phyloP scores from a whole-genome alignment of 2,113 vertebrate species.

The Pedionomus torquatus region DNA sequence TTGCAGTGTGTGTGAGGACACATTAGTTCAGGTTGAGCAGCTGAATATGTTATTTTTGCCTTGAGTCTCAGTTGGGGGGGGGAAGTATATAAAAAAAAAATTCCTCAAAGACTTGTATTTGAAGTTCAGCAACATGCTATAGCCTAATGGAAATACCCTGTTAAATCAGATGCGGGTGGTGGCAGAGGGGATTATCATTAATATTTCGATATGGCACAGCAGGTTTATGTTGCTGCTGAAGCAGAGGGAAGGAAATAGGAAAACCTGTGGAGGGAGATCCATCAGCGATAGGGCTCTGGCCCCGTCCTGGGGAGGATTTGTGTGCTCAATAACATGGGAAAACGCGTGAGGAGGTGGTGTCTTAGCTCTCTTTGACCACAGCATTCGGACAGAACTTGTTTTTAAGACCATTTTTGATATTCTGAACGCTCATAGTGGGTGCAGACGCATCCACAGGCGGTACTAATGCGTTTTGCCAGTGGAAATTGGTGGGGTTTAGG shows the following conservation, averaged over 20 bases:
- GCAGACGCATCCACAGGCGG: fast-evolving
- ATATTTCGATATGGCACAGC: neutral
- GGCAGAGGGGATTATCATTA: neutral
- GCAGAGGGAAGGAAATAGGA: neutral
- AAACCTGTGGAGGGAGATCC: neutral
- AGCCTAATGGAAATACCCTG: neutral
- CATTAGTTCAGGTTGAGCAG: neutral
- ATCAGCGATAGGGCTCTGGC: neutral
- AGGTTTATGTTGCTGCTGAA: neutral
- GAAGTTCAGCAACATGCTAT: neutral
- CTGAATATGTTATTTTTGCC: neutral
- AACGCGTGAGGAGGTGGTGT: fast-evolving
- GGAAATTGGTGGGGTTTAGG: neutral
- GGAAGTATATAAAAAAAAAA: neutral
- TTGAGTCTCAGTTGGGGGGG: neutral
- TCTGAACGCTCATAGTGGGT: neutral
- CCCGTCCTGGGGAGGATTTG: neutral
- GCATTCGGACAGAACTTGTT: neutral
- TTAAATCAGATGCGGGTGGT: neutral
- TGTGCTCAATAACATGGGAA: neutral
- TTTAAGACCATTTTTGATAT: neutral
- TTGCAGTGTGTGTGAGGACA: neutral
- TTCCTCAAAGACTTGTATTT: neutral
- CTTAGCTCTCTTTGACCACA: neutral
- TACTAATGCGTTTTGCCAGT: neutral